A percentile compares a stretch with the other conserved stretches of the same genome.
phyloP scores from a whole-genome alignment of 64 coral and sea anemone genomes.

The Montipora cactus region DNA sequence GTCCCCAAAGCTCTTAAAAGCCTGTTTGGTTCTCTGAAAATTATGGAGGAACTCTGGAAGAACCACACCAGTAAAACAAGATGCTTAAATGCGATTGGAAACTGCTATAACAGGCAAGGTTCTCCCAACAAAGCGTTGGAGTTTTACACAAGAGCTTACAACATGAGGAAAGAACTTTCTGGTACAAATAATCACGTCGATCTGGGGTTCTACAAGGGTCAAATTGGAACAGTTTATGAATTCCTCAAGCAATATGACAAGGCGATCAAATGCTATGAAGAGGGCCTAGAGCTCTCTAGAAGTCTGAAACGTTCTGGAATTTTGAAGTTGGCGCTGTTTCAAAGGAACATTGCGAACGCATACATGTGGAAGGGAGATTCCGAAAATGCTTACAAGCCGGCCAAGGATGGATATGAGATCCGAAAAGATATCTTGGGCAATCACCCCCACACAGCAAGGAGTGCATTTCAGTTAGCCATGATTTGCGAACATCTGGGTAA shows the following conservation, averaged over 20 bases:
- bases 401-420: slow-evolving; percentile 15
- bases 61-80: slow-evolving; percentile 40
- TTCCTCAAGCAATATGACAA: background rate
- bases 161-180: slow-evolving; percentile 42
- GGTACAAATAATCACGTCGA: slow-evolving; percentile 36
- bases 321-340: background rate
- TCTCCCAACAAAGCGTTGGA: background rate
- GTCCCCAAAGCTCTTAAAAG: background rate
- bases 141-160: slow-evolving; percentile 36
- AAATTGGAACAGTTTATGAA: slow-evolving; percentile 56
- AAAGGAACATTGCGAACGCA: slow-evolving; percentile 45
- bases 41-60: slow-evolving; percentile 2
- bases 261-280: slow-evolving; percentile 33
- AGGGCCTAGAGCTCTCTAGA: slow-evolving; percentile 30
- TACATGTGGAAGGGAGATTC: slow-evolving; percentile 18
- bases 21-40: background rate
- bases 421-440: slow-evolving; percentile 41
- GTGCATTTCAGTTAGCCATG: slow-evolving; percentile 39
- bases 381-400: background rate
- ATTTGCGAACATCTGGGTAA: slow-evolving; percentile 7
- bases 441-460: slow-evolving; percentile 13
- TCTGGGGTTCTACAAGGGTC: slow-evolving; percentile 28
- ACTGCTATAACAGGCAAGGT: slow-evolving; percentile 12
- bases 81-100: slow-evolving; percentile 50
- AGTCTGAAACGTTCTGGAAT: slow-evolving; percentile 32